Evolutionary conservation across 2,888 invertebrate species (phyloP).

Genomic region (Cryptocheilus praepositus): DNA sequence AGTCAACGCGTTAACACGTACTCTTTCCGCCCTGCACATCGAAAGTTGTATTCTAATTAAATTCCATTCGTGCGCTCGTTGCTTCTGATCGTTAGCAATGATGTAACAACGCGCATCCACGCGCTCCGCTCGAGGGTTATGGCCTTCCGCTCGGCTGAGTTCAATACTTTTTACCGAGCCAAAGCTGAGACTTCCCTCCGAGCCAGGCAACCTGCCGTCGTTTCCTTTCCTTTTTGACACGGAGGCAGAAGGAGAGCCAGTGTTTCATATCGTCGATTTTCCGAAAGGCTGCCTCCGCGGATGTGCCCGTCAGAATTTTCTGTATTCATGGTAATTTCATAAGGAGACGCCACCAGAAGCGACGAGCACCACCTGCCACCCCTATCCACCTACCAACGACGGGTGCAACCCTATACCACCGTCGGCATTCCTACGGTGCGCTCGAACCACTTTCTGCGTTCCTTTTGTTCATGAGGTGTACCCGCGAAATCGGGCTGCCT

Average conservation of each 20-base stretch:
- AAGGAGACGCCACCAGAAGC: conserved; percentile 40
- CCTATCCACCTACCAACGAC: conserved; percentile 28
- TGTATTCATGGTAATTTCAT: conserved; percentile 62
- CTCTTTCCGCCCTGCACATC: background rate
- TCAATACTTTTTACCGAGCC: conserved; percentile 63
- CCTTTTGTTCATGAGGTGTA: conserved; percentile 7
- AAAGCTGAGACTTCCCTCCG: conserved; percentile 45
- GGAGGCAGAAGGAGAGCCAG: conserved; percentile 41
- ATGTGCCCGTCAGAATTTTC: conserved; percentile 51
- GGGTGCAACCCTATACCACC: background rate
- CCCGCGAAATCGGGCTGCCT: conserved; percentile 15
- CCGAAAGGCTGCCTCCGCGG: conserved; percentile 64
- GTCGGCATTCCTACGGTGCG: conserved; percentile 29
- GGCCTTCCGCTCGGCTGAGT: conserved; percentile 60
- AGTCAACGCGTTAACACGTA: conserved; percentile 8
- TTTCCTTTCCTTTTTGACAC: conserved; percentile 15
- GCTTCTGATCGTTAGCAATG: conserved; percentile 36
- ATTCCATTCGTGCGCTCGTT: conserved; percentile 29
- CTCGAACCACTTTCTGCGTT: conserved; percentile 14
- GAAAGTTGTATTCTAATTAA: conserved; percentile 22
- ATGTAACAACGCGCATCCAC: conserved; percentile 26
- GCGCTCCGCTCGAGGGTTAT: conserved; percentile 39
- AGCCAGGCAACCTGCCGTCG: conserved; percentile 3
- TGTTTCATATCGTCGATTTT: conserved; percentile 73
- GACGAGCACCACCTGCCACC: no score